These are phyloP conservation scores for Invenusta paracnida DNA, from an alignment of 2,888 invertebrate genomes.

Conservation along the genomic window DNA sequence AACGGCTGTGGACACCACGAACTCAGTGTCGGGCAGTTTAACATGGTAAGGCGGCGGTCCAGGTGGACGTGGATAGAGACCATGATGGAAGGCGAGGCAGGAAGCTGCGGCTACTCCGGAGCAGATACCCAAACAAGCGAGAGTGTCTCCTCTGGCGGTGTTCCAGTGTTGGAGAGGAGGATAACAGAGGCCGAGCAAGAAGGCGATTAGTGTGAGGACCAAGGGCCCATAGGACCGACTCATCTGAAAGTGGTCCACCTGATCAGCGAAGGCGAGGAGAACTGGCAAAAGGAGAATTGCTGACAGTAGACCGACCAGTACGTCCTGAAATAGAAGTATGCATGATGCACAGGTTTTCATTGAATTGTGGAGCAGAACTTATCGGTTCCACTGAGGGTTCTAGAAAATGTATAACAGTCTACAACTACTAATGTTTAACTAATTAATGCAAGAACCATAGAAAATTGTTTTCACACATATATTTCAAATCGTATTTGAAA, in stretches of 20 bases:
- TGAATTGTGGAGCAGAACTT: too few species aligned
- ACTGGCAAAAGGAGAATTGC: too few species aligned
- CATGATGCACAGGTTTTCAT: too few species aligned
- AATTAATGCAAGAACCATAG: too few species aligned
- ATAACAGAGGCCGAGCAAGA: constrained; percentile 72
- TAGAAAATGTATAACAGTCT: too few species aligned
- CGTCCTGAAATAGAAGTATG: too few species aligned
- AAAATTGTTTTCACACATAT: too few species aligned
- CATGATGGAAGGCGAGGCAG: constrained; percentile 47
- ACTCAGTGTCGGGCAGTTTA: constrained; percentile 71
- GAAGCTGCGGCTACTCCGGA: background rate
- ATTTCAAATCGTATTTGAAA: too few species aligned
- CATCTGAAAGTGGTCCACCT: constrained; percentile 70
- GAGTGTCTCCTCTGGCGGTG: constrained; percentile 81
- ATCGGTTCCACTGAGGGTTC: too few species aligned
- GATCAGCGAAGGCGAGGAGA: constrained; percentile 72
- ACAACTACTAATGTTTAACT: too few species aligned
- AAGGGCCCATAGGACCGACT: constrained; percentile 68
- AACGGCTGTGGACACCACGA: constrained; percentile 48
- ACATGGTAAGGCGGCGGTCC: constrained; percentile 70
- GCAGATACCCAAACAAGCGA: constrained; percentile 71
- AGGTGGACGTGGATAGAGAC: constrained; percentile 53
- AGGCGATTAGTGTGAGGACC: constrained; percentile 65
- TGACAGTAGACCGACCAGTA: too few species aligned
- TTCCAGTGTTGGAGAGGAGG: constrained; percentile 81